Percentiles rank a stretch among this genome's conserved stretches.
Conservation (phyloP, 2,888 invertebrate species). For the Drepanosiphum platanoidis region DNA sequence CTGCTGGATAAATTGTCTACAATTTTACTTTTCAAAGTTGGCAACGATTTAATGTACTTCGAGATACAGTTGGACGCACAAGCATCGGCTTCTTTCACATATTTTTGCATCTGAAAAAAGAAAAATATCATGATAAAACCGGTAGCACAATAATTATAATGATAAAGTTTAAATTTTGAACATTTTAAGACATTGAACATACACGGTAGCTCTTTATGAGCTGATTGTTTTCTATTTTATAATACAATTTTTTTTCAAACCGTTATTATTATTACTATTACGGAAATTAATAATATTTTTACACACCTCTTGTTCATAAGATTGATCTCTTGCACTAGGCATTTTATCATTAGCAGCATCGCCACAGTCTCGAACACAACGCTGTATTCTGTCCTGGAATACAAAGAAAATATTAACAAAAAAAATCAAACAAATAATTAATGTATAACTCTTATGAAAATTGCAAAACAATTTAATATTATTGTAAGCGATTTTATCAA, state of each 20-base stretch:
- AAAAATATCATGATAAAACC: constrained; percentile 2
- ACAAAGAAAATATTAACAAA: too few species aligned
- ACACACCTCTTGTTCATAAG: neutral
- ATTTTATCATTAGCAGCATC: constrained; percentile 41
- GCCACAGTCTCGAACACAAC: constrained; percentile 50
- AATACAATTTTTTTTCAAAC: too few species aligned
- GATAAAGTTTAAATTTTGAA: neutral
- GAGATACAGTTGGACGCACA: constrained; percentile 34
- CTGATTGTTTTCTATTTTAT: too few species aligned
- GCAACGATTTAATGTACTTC: constrained; percentile 43
- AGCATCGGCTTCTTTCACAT: constrained; percentile 45
- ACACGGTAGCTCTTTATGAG: neutral
- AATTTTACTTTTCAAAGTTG: constrained; percentile 25
- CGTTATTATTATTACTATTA: neutral
- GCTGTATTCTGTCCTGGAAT: constrained; percentile 48
- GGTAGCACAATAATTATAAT: neutral
- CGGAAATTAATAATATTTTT: neutral
- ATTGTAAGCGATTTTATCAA: too few species aligned
- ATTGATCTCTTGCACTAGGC: neutral
- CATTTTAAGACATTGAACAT: too few species aligned
- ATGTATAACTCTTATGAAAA: too few species aligned
- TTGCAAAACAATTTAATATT: too few species aligned
- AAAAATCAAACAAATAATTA: too few species aligned
- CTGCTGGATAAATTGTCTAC: neutral
- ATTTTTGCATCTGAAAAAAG: constrained; percentile 36